Conservation (phyloP, 2,113 vertebrate genomes). For the Podiceps cristatus region DNA sequence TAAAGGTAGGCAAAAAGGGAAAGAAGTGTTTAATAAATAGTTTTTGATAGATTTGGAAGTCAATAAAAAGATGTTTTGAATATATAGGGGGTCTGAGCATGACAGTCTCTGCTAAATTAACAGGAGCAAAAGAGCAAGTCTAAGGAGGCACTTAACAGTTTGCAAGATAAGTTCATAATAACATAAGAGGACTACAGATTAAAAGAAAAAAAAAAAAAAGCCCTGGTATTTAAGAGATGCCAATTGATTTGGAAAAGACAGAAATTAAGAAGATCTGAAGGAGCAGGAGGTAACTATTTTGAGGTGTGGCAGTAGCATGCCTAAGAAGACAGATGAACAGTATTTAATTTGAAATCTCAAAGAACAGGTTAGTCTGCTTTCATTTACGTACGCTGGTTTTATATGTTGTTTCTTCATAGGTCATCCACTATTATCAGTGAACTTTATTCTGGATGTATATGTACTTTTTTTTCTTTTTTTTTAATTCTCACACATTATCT, state of each 20-base stretch:
- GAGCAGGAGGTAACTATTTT: background rate
- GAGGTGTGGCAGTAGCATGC: background rate
- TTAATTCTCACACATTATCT: background rate
- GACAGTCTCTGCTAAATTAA: background rate
- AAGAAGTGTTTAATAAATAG: background rate
- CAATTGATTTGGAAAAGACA: background rate
- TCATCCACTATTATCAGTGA: background rate
- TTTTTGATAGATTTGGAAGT: background rate
- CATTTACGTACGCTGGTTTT: background rate
- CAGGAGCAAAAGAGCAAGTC: background rate
- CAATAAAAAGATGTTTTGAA: background rate
- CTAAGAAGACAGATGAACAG: background rate
- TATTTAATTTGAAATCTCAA: constrained; percentile 22
- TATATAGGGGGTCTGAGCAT: background rate
- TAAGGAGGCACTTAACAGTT: background rate
- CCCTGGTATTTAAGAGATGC: background rate
- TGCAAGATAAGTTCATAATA: background rate
- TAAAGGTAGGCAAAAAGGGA: background rate
- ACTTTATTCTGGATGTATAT: background rate
- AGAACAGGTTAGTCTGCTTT: constrained; percentile 52
- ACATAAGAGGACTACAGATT: background rate
- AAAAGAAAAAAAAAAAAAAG: background rate
- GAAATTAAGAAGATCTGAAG: background rate
- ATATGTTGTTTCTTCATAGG: background rate
- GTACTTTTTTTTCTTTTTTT: background rate